Evolutionary conservation across 1,140 invertebrate species (phyloP), one percentile per base, ranked within the genome.

Genomic region (Scaptodrosophila lebanonensis): DNA sequence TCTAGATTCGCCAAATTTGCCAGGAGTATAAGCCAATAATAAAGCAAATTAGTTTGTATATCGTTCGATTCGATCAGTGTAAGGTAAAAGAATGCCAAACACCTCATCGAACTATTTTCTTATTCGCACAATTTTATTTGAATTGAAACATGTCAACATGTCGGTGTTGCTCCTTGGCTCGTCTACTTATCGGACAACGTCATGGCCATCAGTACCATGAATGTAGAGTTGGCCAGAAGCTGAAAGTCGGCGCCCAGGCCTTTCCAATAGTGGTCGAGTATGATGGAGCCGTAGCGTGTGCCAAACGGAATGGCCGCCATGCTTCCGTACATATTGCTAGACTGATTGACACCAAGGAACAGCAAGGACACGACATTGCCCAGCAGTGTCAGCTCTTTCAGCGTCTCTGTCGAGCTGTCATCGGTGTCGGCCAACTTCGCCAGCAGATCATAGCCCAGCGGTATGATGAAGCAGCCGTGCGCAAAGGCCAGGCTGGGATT

Each of bases 291-390:
- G 27, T 71, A 83, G 2, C 77, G 56, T 1, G 76, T 65, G 4
- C 39, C 29, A 11, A 85, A 79, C 5, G 73, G 76, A 6, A 85
- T 43, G 1, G 71, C 47, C 0, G 83, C 76, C 69, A 85, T 64
- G 1, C 44, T 43, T 1, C 73, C 72, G 8, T 71, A 83, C 0
- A 71, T 15, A n/a, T 66, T 60, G n/a, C 48, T 85, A 0, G 57
- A 47, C 35, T 83, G 70, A 22, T 85, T 85, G 9, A 85, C 71
- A 2, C 83, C 66, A 39, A 83, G 53, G 2, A 85, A 85, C 0
- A 85, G 58, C 42, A 85, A 18, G 0, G 83, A 85, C 0, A 85
- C 70, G 3, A 85, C 63, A 42, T 85, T 85, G 4, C 83, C 83
- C 36, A 85, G 40, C 15, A 85, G 47, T 0, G 77, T 83, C 0